A percentile compares a stretch with the other conserved stretches of the same genome.
Evolutionary conservation across 2,113 vertebrate genomes (phyloP).

Genomic region (Sylvicapra grimmia): DNA sequence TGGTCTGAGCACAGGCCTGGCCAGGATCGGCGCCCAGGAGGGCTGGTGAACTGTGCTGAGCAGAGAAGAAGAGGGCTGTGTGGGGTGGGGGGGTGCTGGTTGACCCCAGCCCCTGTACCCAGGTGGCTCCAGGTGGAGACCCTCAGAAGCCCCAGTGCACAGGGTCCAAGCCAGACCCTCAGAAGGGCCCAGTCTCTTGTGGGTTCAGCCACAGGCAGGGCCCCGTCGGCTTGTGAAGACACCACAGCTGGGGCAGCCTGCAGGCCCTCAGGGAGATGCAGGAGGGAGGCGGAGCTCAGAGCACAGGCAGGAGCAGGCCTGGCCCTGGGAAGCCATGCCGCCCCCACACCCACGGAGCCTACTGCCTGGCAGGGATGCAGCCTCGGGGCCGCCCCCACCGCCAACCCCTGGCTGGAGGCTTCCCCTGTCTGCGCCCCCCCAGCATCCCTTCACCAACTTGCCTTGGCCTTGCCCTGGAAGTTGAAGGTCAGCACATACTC

Average conservation of each 20-base stretch:
- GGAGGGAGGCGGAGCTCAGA: not conserved
- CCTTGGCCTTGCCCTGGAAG: constrained; percentile 99
- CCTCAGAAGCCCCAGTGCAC: not conserved
- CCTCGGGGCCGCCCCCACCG: not conserved
- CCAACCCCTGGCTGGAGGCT: not conserved
- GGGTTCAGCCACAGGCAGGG: not conserved
- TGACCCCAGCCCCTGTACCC: not conserved
- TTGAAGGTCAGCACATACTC: constrained; percentile 99
- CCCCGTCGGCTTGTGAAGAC: not conserved
- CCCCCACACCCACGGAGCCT: fast-evolving
- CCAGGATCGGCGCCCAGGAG: not conserved
- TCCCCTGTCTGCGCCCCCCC: fast-evolving
- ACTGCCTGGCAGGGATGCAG: not conserved
- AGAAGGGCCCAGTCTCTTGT: not conserved
- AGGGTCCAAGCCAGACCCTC: not conserved
- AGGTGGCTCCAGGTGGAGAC: not conserved
- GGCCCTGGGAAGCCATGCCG: not conserved
- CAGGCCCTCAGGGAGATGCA: not conserved
- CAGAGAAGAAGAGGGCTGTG: not conserved
- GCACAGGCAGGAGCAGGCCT: not conserved
- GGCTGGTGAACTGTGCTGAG: not conserved
- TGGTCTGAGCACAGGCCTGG: not conserved
- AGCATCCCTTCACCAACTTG: constrained; percentile 48
- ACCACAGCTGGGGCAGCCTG: not conserved
- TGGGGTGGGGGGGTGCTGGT: not conserved